Conservation (phyloP, 2,888 invertebrate species). For the Exocentrus adspersus region DNA sequence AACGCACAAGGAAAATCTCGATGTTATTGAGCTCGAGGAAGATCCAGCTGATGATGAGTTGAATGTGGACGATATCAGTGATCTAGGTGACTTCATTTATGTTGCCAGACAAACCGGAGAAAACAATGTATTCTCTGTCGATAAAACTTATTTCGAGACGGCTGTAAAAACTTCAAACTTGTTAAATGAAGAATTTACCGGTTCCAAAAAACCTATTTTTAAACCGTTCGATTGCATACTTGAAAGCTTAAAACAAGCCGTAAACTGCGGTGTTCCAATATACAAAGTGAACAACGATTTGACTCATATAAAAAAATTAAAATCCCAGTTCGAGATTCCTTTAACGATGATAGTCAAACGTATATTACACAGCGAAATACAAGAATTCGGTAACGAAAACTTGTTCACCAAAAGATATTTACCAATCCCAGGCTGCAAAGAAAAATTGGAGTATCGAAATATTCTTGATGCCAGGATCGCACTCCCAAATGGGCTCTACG, state of each 20-base stretch:
- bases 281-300: conserved; percentile 46
- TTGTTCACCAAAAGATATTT: conserved; percentile 30
- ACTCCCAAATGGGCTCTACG: conserved; percentile 49
- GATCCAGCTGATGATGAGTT: neutral
- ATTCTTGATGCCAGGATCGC: conserved; percentile 46
- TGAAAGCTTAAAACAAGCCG: conserved; percentile 32
- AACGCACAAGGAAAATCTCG: neutral
- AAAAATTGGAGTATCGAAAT: neutral
- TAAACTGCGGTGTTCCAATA: conserved; percentile 32
- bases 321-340: conserved; percentile 35
- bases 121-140: conserved; percentile 15
- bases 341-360: conserved; percentile 31
- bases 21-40: conserved; percentile 19
- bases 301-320: conserved; percentile 33
- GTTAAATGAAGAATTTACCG: neutral
- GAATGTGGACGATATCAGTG: too few species aligned
- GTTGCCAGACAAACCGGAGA: too few species aligned
- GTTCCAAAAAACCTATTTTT: conserved; percentile 1
- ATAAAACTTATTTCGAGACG: conserved; percentile 29
- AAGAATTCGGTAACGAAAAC: neutral
- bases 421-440: neutral
- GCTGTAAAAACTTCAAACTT: neutral
- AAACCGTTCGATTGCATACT: conserved; percentile 27
- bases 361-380: conserved; percentile 22
- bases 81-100: too few species aligned